A percentile compares a stretch with the other conserved stretches of the same genome.
phyloP scores from a whole-genome alignment of 1,140 invertebrate species.

The Gonioctena quinquepunctata region DNA sequence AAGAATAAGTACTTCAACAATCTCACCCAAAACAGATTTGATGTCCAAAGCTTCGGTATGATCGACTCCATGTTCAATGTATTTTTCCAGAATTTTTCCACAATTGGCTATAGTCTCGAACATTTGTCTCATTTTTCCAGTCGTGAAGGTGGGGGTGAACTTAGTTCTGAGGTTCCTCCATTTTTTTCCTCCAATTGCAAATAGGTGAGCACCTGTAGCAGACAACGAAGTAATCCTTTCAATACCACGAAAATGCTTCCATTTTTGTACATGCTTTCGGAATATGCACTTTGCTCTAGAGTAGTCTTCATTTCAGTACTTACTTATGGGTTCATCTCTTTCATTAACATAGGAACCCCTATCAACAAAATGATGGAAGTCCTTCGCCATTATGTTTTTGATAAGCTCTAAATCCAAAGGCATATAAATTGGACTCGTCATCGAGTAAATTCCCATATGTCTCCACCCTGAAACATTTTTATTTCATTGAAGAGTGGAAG shows the following conservation, averaged over 20 bases:
- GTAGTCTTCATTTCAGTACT: too few relatives aligned
- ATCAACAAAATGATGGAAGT: conserved; percentile 11
- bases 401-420: neutral
- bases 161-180: conserved; percentile 58
- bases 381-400: neutral
- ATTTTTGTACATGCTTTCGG: conserved; percentile 56
- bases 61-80: conserved; percentile 37
- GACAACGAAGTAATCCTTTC: conserved; percentile 57
- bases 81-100: conserved; percentile 52
- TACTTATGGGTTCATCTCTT: conserved; percentile 38
- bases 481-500: too few relatives aligned
- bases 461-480: conserved; percentile 8
- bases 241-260: conserved; percentile 55
- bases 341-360: conserved; percentile 37
- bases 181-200: conserved; percentile 52
- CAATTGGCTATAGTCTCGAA: conserved; percentile 44
- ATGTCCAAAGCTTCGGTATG: conserved; percentile 55
- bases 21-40: conserved; percentile 55
- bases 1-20: too few relatives aligned
- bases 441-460: neutral
- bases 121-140: conserved; percentile 58
- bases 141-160: conserved; percentile 59
- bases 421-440: neutral
- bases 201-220: conserved; percentile 55
- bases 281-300: too few relatives aligned